Evolutionary conservation across 2,888 invertebrate species (phyloP).

Genomic region (Villa cingulata): DNA sequence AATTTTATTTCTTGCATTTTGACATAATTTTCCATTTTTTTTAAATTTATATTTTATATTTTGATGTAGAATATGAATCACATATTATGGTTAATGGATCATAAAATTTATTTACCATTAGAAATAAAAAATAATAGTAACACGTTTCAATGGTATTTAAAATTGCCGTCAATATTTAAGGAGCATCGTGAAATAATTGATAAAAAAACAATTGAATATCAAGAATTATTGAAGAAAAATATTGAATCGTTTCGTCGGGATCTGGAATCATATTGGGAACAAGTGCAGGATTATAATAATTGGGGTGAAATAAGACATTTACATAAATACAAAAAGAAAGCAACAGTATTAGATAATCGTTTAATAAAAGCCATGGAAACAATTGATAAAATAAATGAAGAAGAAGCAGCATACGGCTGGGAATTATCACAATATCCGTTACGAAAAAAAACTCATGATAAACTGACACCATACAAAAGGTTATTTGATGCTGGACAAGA

Average conservation of each 20-base stretch:
- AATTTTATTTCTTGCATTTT: neutral
- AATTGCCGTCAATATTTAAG: conserved; percentile 67
- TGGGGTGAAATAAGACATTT: conserved; percentile 79
- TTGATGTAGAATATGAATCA: conserved; percentile 42
- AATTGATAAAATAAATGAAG: conserved; percentile 82
- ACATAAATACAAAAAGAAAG: conserved; percentile 67
- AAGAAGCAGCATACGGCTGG: conserved; percentile 79
- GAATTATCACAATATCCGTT: conserved; percentile 79
- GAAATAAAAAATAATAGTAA: conserved; percentile 83
- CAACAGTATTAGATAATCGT: conserved; percentile 57
- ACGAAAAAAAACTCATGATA: conserved; percentile 64
- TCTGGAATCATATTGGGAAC: conserved; percentile 60
- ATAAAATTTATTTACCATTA: conserved; percentile 60
- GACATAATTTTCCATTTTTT: too few species aligned
- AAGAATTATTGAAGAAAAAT: conserved; percentile 60
- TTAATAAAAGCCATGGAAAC: conserved; percentile 55
- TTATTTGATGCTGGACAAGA: conserved; percentile 81
- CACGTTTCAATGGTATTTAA: conserved; percentile 76
- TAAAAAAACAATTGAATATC: conserved; percentile 73
- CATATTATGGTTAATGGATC: conserved; percentile 73
- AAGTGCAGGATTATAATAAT: conserved; percentile 72
- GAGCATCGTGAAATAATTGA: conserved; percentile 68
- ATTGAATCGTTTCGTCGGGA: conserved; percentile 74
- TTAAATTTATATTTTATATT: neutral
- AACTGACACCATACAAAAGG: conserved; percentile 69